phyloP scores from a whole-genome alignment of 1,140 invertebrate genomes.

The Ostrea denselamellosa region DNA sequence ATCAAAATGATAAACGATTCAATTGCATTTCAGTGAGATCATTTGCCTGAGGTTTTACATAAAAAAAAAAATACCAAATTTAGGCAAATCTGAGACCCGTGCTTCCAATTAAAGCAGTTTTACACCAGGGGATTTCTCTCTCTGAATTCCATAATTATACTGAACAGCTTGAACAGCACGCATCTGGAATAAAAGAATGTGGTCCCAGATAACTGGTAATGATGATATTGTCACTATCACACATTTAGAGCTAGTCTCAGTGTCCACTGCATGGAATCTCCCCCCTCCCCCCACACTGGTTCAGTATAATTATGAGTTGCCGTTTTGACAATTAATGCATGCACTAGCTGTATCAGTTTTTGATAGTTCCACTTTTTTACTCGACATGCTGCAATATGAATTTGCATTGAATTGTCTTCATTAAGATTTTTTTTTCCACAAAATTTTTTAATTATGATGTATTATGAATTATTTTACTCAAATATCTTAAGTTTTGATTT shows the following conservation, averaged over 20 bases:
- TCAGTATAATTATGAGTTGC: conserved; percentile 30
- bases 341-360: too few species aligned
- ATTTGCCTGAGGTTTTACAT: conserved; percentile 3
- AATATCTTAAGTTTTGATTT: too few species aligned
- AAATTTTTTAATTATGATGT: too few species aligned
- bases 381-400: too few species aligned
- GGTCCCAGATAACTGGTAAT: conserved; percentile 28
- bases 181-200: not conserved
- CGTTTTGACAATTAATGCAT: not conserved
- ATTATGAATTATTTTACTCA: too few species aligned
- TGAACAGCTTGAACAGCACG: conserved; percentile 12
- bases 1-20: not conserved
- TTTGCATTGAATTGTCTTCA: too few species aligned
- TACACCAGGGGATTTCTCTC: not conserved
- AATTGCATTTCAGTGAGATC: conserved; percentile 3
- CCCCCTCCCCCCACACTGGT: not conserved
- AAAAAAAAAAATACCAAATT: not conserved
- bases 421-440: too few species aligned
- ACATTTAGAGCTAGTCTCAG: not conserved
- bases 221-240: not conserved
- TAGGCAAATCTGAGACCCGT: too few species aligned
- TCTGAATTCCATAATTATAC: conserved; percentile 30
- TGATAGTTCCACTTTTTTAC: too few species aligned
- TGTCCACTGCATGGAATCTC: not conserved
- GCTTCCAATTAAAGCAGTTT: not conserved